phyloP scores from a whole-genome alignment of 1,140 invertebrate species.

The Drosophila orosa region DNA sequence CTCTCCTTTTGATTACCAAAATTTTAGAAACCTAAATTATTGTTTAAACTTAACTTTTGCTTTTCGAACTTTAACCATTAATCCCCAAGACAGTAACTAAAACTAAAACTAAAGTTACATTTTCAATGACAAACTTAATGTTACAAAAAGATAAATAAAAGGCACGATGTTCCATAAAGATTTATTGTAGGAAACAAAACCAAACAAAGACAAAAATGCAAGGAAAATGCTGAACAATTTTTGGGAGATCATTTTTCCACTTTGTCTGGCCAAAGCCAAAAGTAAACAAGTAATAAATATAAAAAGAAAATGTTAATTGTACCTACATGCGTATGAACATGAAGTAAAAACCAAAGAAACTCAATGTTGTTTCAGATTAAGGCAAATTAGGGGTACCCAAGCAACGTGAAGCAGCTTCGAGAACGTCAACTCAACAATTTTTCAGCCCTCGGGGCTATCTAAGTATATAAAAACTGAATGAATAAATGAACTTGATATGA shows the following conservation, averaged over 20 bases:
- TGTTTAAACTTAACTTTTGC: slow-evolving; percentile 24
- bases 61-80: slow-evolving; percentile 22
- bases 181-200: slow-evolving; percentile 63
- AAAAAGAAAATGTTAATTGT: slow-evolving; percentile 59
- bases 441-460: slow-evolving; percentile 59
- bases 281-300: slow-evolving; percentile 35
- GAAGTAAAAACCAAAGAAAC: slow-evolving; percentile 67
- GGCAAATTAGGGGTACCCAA: slow-evolving; percentile 73
- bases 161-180: slow-evolving; percentile 76
- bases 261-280: slow-evolving; percentile 77
- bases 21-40: slow-evolving; percentile 22
- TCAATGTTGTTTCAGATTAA: slow-evolving; percentile 71
- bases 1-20: slow-evolving; percentile 26
- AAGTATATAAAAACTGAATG: slow-evolving; percentile 61
- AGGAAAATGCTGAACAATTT: slow-evolving; percentile 77
- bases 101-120: slow-evolving; percentile 55
- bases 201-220: slow-evolving; percentile 67
- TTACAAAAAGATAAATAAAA: slow-evolving; percentile 56
- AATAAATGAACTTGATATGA: slow-evolving; percentile 53
- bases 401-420: slow-evolving; percentile 72
- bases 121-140: slow-evolving; percentile 64
- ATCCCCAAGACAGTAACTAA: slow-evolving; percentile 35
- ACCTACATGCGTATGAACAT: slow-evolving; percentile 60
- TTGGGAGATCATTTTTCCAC: slow-evolving; percentile 63
- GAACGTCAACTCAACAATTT: slow-evolving; percentile 59